These are phyloP conservation scores for Phrynocephalus versicolor DNA, from an alignment of 2,113 vertebrate species.

Conservation along the genomic window DNA sequence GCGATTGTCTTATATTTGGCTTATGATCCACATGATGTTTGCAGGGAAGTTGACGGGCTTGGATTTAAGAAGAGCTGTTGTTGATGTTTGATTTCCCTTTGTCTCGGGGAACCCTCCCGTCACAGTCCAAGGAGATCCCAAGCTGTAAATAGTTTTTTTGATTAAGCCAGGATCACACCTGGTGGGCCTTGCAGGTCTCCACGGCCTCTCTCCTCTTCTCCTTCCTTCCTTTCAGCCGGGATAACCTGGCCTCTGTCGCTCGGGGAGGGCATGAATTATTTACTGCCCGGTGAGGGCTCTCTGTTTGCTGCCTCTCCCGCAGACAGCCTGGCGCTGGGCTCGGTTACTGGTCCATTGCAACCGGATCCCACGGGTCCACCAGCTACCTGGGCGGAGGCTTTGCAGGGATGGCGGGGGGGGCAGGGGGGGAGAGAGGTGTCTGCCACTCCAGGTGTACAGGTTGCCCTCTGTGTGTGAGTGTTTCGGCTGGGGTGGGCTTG, in stretches of 20 bases:
- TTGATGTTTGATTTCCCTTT: too few relatives aligned
- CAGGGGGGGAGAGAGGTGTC: too few relatives aligned
- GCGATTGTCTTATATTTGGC: too few relatives aligned
- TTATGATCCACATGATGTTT: too few relatives aligned
- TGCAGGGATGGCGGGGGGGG: background rate
- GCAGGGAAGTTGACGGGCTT: too few relatives aligned
- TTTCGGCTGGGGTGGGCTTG: background rate
- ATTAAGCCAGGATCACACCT: background rate
- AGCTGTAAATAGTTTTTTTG: background rate
- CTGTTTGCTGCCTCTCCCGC: constrained; percentile 6
- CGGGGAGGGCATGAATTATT: constrained; percentile 67
- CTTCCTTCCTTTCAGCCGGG: background rate
- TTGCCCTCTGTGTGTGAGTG: background rate
- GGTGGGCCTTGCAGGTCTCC: background rate
- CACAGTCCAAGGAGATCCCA: background rate
- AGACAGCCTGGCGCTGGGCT: constrained; percentile 26
- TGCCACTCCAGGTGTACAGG: too few relatives aligned
- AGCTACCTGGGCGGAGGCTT: background rate
- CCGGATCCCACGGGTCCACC: constrained; percentile 32
- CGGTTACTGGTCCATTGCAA: constrained; percentile 64
- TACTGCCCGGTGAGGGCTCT: constrained; percentile 29
- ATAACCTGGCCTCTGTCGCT: constrained; percentile 28
- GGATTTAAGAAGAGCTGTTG: too few relatives aligned
- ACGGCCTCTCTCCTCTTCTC: constrained; percentile 16
- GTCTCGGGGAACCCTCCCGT: background rate